Percentiles rank a stretch among this genome's conserved stretches.
Conservation (phyloP, 2,888 invertebrate genomes). For the Drosophila nr. perissopoda region DNA sequence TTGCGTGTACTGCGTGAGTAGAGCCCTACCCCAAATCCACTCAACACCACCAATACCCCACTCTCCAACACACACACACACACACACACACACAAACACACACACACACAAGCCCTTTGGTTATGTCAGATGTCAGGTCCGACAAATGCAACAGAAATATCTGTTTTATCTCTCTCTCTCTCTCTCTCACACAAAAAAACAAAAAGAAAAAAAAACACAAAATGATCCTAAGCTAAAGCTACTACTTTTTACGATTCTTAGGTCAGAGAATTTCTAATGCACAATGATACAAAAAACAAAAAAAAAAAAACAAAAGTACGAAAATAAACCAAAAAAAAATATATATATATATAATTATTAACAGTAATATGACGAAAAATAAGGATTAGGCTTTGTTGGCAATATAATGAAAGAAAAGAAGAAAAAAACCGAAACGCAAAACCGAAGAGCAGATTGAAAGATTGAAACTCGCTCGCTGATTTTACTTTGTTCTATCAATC, state of each 20-base stretch:
- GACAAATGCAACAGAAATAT: slow-evolving; percentile 40
- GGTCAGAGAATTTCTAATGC: slow-evolving; percentile 40
- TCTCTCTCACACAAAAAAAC: slow-evolving; percentile 20
- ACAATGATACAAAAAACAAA: slow-evolving; percentile 19
- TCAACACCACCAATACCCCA: slow-evolving; percentile 18
- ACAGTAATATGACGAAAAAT: slow-evolving; percentile 20
- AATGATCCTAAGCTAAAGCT: slow-evolving; percentile 40
- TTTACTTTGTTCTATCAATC: slow-evolving; percentile 74
- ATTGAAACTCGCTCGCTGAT: slow-evolving; percentile 69
- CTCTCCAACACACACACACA: slow-evolving; percentile 17
- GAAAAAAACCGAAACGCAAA: not conserved
- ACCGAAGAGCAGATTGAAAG: slow-evolving; percentile 51
- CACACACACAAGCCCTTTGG: slow-evolving; percentile 15
- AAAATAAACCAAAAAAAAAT: slow-evolving; percentile 26
- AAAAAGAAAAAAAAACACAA: slow-evolving; percentile 21
- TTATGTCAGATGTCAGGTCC: slow-evolving; percentile 54
- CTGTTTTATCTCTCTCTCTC: slow-evolving; percentile 34
- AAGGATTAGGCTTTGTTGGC: slow-evolving; percentile 58
- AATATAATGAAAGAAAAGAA: slow-evolving; percentile 24
- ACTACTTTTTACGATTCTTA: slow-evolving; percentile 38
- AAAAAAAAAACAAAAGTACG: slow-evolving; percentile 27
- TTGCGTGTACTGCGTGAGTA: slow-evolving; percentile 92
- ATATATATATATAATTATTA: not conserved
- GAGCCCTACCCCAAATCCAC: slow-evolving; percentile 34
- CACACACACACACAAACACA: slow-evolving; percentile 10